These are phyloP conservation scores for Platycheirus rosarum DNA, from an alignment of 2,888 invertebrate species.

Conservation along the genomic window DNA sequence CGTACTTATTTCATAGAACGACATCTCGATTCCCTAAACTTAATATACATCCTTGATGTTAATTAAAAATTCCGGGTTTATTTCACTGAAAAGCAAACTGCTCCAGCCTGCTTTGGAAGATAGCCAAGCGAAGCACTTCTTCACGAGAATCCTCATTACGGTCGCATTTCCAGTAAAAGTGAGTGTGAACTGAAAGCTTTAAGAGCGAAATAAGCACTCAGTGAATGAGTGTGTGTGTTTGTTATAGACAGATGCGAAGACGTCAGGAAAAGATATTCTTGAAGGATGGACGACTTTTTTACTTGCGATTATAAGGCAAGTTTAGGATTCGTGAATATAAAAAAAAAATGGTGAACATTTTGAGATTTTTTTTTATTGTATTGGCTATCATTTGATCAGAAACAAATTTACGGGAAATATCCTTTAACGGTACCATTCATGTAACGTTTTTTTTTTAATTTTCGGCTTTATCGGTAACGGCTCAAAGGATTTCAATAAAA, in stretches of 20 bases:
- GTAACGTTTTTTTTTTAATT: too few species aligned
- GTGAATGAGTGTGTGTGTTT: background rate
- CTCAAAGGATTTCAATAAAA: too few species aligned
- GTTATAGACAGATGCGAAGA: conserved; percentile 39
- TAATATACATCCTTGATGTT: conserved; percentile 71
- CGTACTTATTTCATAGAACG: too few species aligned
- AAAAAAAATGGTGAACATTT: too few species aligned
- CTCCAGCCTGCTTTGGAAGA: conserved; percentile 34
- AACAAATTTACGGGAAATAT: too few species aligned
- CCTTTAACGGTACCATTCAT: too few species aligned
- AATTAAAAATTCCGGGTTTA: conserved; percentile 71
- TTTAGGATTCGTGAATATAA: too few species aligned
- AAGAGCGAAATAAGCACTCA: background rate
- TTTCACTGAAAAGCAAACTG: conserved; percentile 55
- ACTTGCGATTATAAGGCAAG: too few species aligned
- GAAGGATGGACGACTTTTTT: conserved; percentile 34
- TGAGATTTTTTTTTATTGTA: too few species aligned
- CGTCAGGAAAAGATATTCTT: conserved; percentile 20
- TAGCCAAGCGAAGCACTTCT: conserved; percentile 29
- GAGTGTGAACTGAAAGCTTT: background rate
- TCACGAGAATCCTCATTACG: conserved; percentile 62
- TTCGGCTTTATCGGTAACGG: too few species aligned
- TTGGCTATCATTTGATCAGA: too few species aligned
- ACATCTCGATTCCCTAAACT: conserved; percentile 50
- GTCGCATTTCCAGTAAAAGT: conserved; percentile 53